A percentile compares a stretch with the other conserved stretches of the same genome.
Evolutionary conservation across 2,113 vertebrate species (phyloP).

Genomic region (Philantomba maxwellii): DNA sequence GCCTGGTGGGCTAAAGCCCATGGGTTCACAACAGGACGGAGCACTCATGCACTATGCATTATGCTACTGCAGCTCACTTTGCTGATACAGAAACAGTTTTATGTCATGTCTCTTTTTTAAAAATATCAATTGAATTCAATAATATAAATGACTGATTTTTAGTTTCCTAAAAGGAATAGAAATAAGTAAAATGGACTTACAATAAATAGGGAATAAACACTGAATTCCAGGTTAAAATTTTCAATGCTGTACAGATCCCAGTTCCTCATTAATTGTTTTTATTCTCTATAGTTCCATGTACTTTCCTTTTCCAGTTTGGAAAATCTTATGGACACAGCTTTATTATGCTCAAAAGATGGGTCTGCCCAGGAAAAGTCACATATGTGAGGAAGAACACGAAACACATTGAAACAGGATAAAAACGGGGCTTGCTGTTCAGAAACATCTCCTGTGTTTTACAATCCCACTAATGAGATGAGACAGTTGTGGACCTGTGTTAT

Average conservation of each 20-base stretch:
- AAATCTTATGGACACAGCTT: neutral
- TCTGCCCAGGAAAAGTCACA: neutral
- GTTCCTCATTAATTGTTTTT: neutral
- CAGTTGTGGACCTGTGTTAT: neutral
- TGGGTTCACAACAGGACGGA: accelerated
- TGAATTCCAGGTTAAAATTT: neutral
- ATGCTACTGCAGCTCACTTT: neutral
- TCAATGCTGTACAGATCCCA: neutral
- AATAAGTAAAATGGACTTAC: neutral
- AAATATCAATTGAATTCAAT: neutral
- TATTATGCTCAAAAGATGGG: neutral
- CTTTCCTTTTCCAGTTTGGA: neutral
- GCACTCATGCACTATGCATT: neutral
- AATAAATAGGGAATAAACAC: neutral
- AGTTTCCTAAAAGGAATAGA: neutral
- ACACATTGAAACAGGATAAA: neutral
- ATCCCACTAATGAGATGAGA: neutral
- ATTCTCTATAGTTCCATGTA: neutral
- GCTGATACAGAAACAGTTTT: neutral
- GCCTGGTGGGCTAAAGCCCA: neutral
- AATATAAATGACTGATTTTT: neutral
- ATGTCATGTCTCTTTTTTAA: neutral
- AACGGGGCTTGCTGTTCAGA: neutral
- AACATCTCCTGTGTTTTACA: neutral
- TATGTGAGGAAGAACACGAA: neutral